These are phyloP conservation scores for Ctenicera cuprea DNA, from an alignment of 2,888 invertebrate genomes.

Conservation along the genomic window DNA sequence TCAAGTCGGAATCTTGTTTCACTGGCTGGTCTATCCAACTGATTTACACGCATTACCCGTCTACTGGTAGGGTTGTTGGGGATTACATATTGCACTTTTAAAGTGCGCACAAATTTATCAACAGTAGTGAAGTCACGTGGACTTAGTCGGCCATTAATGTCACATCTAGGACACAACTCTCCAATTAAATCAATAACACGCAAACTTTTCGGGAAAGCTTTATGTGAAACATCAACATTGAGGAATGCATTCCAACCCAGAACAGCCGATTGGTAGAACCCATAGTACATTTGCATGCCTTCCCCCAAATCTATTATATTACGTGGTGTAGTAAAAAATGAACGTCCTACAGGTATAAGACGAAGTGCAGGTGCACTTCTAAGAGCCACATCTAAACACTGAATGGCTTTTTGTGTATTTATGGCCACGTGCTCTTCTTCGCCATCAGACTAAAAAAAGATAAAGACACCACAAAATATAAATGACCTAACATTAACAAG, in stretches of 20 bases:
- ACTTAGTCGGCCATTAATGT: constrained; percentile 54
- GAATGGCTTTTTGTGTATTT: constrained; percentile 76
- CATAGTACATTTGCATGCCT: constrained; percentile 94
- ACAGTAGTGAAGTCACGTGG: constrained; percentile 10
- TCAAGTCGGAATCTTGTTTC: constrained; percentile 68
- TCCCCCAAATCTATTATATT: constrained; percentile 79
- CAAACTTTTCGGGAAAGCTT: constrained; percentile 82
- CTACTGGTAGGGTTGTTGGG: constrained; percentile 70
- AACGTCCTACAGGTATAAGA: constrained; percentile 81
- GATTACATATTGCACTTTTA: constrained; percentile 73
- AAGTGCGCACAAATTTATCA: constrained; percentile 40
- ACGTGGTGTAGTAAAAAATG: constrained; percentile 80
- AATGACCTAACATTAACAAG: no score
- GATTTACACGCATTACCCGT: constrained; percentile 73
- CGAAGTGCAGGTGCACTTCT: constrained; percentile 78
- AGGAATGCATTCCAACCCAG: constrained; percentile 92
- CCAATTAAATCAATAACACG: constrained; percentile 72
- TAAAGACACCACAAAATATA: no score
- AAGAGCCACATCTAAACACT: constrained; percentile 91
- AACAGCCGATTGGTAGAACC: constrained; percentile 94
- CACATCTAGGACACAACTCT: constrained; percentile 48
- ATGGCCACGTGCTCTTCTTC: no score
- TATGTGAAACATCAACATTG: constrained; percentile 93
- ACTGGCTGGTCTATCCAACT: constrained; percentile 67
- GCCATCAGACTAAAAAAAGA: no score